Evolutionary conservation across 2,888 invertebrate genomes (phyloP), one percentile per base, ranked within the genome.

Genomic region (Brachynemurus nebulosus): DNA sequence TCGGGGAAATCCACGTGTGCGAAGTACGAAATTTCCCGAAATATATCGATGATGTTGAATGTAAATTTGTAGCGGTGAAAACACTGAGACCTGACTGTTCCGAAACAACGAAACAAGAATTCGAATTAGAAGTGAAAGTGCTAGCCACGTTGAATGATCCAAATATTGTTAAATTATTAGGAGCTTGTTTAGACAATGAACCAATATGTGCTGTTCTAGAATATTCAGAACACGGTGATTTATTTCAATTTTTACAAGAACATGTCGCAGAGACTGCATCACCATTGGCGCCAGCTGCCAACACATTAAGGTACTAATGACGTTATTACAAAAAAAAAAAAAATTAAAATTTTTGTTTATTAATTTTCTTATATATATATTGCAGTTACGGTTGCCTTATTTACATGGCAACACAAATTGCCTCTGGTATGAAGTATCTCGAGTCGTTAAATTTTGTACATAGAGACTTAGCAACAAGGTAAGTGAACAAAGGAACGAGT

Each of bases 341-440:
- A 44, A 46, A 42, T 36, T 30, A 36, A 33, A 34, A 35, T 45
- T 36, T 42, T 19, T 38, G 34, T 37, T 35, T 25, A 46, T 42
- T 47, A 18, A 51, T 59, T 49, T 58, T n/a, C n/a, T n/a, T n/a
- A n/a, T n/a, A n/a, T n/a, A n/a, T n/a, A n/a, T n/a, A 54, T 70
- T 70, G 45, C 65, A 86, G 86, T 69, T 84, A 84, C 64, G 84
- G 85, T 56, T 81, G 83, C 65, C 74, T 88, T 63, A 77, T 88
- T 57, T 85, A 81, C 69, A 84, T 88, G 76, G 85, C 86, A 51
- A 79, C 81, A 51, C 86, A 91, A 71, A 80, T 90, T 62, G 83
- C 89, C 54, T 85, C 86, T 48, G 90, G 88, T 52, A 88, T 90
- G 86, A 86, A 88, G 65, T 86, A 89, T 67, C 72, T 90, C 62